Evolutionary conservation across 2,888 invertebrate genomes (phyloP), one percentile per base, ranked within the genome.

Genomic region (Hydraecia micacea): DNA sequence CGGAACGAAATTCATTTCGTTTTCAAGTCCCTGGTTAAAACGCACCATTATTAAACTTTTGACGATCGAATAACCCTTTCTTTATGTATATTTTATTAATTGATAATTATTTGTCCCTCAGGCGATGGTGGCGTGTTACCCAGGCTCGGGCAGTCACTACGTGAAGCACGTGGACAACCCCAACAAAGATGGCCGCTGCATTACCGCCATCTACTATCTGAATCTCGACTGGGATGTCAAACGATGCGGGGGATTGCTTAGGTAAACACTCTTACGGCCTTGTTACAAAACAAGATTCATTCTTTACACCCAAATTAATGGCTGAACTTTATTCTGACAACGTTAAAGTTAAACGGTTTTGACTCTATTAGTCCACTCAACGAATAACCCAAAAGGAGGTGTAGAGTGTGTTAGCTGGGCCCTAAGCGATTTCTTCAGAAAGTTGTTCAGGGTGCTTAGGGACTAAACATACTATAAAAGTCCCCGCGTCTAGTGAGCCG

Each of bases 81-180:
- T 46, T n/a, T n/a, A n/a, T n/a, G n/a, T n/a, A n/a, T n/a, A 15
- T 5, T 46, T 46, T 46, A 46, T 46, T 46, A 46, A 46, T 46
- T 46, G 46, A n/a, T 60, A 32, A 7, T 62, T n/a, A 21, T 70
- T 62, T 68, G 49, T 58, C 18, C 95, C 97, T 36, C 96, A 99
- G 99, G 99, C 99, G 55, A 99, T 99, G 99, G 98, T 99, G 62
- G 99, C 99, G 62, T 99, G 99, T 93, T 99, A 99, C 95, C 99
- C 99, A 0, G 99, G 99, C 52, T 98, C 98, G 74, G 99, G 99
- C 77, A 98, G 99, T 21, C 98, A 99, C 92, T 99, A 99, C 95
- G 99, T 99, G 75, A 99, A 99, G 95, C 99, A 99, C 95, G 99
- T 99, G 65, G 99, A 99, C 96, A 99, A 99, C 97, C 99, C 99